Base-by-base conservation (phyloP, 2,888 invertebrate species). In the Rhagophthalmus giganteus region DNA sequence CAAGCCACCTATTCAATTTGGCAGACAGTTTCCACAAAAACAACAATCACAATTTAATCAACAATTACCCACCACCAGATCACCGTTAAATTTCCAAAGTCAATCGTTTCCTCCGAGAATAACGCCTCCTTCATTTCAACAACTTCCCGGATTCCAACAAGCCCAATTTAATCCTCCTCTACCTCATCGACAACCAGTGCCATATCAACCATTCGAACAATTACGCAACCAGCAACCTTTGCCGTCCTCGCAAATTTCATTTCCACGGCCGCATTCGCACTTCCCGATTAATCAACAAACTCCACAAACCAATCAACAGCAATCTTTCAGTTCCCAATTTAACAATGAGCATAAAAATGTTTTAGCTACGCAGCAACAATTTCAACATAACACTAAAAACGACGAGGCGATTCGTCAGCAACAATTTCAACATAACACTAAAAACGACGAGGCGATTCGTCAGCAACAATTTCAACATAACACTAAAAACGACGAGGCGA, bases 221-320 rank as follows among this genome's bases (percentile, higher is more conserved):
- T 60, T 74, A 27, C 69, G 59, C 25, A 54, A 65, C 27, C 56
- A 60, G 34, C 61, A 66, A 8, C 64, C 69, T 8, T 74, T 73
- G 34, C 75, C 76, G 48, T 75, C 77, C 10, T 77, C 77, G 66
- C 77, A 69, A 50, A 73, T 78, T 15, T 74, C 56, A 40, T 56
- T 60, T 25, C 59, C 59, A 13, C 79, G 80, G 66, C 80, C 80
- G 47, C 72, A 80, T 51, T 79, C 81, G 3, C 81, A 79, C 53
- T 72, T 74, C 51, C 71, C 71, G 10, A 39, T 63, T 13, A 65
- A 66, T 11, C 69, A 69, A 45, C 66, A 69, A 32, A 60, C 63
- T 30, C 67, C 67, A 2, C 40, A 47, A 31, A 33, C 67, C 15
- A 69, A 73, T 11, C 72, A 72, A 6, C 75, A 76, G 12, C 66